Evolutionary conservation across 2,113 vertebrate species (phyloP).

Genomic region (Micromys minutus): DNA sequence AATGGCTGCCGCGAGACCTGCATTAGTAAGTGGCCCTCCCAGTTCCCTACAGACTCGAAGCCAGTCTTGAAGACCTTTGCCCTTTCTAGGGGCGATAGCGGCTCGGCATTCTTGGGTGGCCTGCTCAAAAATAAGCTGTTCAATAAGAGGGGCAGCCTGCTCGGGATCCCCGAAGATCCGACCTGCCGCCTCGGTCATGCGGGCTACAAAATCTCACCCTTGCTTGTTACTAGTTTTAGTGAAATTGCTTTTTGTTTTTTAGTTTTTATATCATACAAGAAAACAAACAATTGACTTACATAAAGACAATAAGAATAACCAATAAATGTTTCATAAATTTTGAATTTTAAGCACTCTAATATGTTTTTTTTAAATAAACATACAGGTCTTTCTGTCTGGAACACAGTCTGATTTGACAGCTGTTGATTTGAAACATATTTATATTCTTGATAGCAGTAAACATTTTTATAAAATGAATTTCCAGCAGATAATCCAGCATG

Average conservation of each 20-base stretch:
- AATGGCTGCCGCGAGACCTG: too few species aligned
- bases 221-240: too few species aligned
- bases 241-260: neutral
- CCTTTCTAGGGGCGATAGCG: too few species aligned
- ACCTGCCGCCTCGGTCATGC: too few species aligned
- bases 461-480: conserved; percentile 28
- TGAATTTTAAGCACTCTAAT: neutral
- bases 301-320: neutral
- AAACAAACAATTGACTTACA: neutral
- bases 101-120: too few species aligned
- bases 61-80: too few species aligned
- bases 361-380: neutral
- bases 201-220: too few species aligned
- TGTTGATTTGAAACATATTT: neutral
- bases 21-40: too few species aligned
- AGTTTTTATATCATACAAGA: neutral
- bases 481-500: neutral
- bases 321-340: neutral
- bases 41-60: too few species aligned
- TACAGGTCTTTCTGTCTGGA: neutral
- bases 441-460: conserved; percentile 34
- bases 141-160: too few species aligned
- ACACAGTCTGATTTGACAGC: neutral
- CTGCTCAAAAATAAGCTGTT: too few species aligned
- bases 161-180: too few species aligned